Evolutionary conservation across 2,888 invertebrate species (phyloP).

Genomic region (Ophion ventricosus): DNA sequence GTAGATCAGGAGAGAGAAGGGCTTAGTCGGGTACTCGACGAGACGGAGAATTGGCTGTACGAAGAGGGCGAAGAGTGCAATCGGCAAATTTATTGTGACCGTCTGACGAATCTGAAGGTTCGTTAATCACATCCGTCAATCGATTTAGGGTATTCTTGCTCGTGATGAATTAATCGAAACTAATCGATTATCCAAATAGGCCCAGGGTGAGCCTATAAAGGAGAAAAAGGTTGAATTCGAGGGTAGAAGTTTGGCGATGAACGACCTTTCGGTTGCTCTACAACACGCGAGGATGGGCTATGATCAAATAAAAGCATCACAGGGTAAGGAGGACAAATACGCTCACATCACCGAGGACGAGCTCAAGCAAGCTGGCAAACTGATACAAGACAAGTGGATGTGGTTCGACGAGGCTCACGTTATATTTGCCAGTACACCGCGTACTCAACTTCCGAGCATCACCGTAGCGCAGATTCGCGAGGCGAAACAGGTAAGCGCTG

Average conservation of each 20-base stretch:
- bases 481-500: slow-evolving; percentile 89
- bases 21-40: slow-evolving; percentile 89
- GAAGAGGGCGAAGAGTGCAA: slow-evolving; percentile 98
- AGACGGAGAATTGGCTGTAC: slow-evolving; percentile 98
- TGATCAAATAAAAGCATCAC: slow-evolving; percentile 86
- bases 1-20: slow-evolving; percentile 88
- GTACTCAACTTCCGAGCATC: slow-evolving; percentile 90
- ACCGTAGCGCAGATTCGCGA: slow-evolving; percentile 91
- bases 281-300: slow-evolving; percentile 92
- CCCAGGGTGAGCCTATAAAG: slow-evolving; percentile 95
- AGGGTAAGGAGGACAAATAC: slow-evolving; percentile 88
- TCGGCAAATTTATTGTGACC: slow-evolving; percentile 86
- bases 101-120: slow-evolving; percentile 77
- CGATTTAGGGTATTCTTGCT: background rate
- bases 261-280: slow-evolving; percentile 91
- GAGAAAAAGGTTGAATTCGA: slow-evolving; percentile 92
- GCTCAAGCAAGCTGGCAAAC: slow-evolving; percentile 90
- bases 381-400: slow-evolving; percentile 85
- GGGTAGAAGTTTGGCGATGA: slow-evolving; percentile 90
- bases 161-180: slow-evolving; percentile 20
- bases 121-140: background rate
- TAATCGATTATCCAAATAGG: slow-evolving; percentile 84
- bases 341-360: slow-evolving; percentile 93
- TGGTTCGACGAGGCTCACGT: slow-evolving; percentile 93
- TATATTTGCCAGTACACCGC: slow-evolving; percentile 87